Conservation (phyloP, 1,140 invertebrate genomes). For the Drosophila sp. region DNA sequence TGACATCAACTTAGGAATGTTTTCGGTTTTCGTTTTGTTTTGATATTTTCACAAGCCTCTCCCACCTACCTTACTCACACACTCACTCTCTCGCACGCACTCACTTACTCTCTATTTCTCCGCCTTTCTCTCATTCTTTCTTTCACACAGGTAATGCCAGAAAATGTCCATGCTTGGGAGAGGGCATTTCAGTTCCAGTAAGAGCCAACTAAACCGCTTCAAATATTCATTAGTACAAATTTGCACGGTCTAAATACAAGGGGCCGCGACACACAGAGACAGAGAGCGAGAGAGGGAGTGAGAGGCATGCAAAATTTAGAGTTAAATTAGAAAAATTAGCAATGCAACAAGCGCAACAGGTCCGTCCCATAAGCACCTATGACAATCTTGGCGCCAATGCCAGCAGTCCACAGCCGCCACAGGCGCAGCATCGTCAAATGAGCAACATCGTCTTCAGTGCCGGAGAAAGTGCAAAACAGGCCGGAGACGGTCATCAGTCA, state of each 20-base stretch:
- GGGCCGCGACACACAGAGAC: too few species aligned
- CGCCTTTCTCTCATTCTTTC: background rate
- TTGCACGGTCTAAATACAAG: background rate
- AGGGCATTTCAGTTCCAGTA: background rate
- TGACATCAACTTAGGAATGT: background rate
- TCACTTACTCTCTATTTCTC: background rate
- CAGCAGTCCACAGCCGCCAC: slow-evolving; percentile 26
- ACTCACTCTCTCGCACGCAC: background rate
- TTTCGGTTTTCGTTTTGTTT: background rate
- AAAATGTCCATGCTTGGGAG: slow-evolving; percentile 7
- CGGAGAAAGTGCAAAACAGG: slow-evolving; percentile 31
- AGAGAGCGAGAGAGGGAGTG: too few species aligned
- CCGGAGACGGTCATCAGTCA: background rate
- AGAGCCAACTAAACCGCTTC: background rate
- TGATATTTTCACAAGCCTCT: background rate
- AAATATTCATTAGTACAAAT: background rate
- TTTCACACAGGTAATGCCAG: slow-evolving; percentile 9
- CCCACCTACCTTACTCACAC: too few species aligned
- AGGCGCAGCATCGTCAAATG: slow-evolving; percentile 7
- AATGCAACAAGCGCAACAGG: slow-evolving; percentile 57
- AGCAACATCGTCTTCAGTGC: slow-evolving; percentile 9
- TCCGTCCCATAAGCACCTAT: slow-evolving; percentile 77
- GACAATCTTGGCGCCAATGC: slow-evolving; percentile 66
- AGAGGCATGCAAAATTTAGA: slow-evolving; percentile 5
- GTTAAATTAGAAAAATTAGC: slow-evolving; percentile 14